Conservation (phyloP, 2,888 invertebrate species). For the Sarcophaga subvicina region DNA sequence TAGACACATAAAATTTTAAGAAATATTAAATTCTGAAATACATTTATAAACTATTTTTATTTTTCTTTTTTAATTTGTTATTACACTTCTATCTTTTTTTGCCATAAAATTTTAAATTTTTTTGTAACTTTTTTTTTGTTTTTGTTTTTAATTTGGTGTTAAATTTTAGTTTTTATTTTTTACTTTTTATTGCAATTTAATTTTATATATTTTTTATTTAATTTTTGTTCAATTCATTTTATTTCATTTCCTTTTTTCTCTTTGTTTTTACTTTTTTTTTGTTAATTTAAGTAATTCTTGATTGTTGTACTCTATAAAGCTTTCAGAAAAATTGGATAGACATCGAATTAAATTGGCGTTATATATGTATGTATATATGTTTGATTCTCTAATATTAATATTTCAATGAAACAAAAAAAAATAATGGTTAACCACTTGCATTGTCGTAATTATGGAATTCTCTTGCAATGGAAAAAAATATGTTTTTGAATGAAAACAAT, state of each 20-base stretch:
- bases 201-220: constrained; percentile 3
- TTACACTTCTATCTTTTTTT: constrained; percentile 23
- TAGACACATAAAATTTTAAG: constrained; percentile 51
- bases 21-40: constrained; percentile 37
- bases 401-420: not conserved
- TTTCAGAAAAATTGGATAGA: constrained; percentile 57
- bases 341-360: constrained; percentile 50
- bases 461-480: no score
- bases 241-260: constrained; percentile 2
- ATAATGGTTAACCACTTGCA: not conserved
- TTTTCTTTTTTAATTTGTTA: constrained; percentile 25
- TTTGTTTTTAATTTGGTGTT: constrained; percentile 21
- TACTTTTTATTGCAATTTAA: constrained; percentile 56
- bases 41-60: constrained; percentile 39
- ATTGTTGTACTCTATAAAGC: constrained; percentile 66
- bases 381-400: not conserved
- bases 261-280: no score
- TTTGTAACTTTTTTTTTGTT: constrained; percentile 70
- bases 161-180: constrained; percentile 56
- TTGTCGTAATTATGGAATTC: no score
- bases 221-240: constrained; percentile 32
- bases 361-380: constrained; percentile 2
- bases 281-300: constrained; percentile 45
- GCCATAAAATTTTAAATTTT: constrained; percentile 61
- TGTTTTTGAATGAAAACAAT: no score